A percentile compares a stretch with the other conserved stretches of the same genome.
These are phyloP conservation scores for Stegophylla sp. DNA, from an alignment of 2,888 invertebrate genomes.

Conservation along the genomic window DNA sequence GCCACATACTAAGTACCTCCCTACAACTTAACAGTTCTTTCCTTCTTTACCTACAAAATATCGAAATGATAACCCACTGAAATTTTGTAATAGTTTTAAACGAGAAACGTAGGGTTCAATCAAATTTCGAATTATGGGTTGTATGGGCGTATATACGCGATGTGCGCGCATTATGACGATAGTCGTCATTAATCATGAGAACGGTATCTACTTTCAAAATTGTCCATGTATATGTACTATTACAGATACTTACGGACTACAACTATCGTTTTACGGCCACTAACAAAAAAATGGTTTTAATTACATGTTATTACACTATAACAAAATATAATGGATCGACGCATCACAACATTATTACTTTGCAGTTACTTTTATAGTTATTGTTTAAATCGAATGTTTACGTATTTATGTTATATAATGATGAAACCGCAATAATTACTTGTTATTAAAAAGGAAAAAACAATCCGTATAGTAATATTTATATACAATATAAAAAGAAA, in stretches of 20 bases:
- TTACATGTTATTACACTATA: not conserved
- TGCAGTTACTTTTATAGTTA: not conserved
- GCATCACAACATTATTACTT: not conserved
- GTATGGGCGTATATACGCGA: too few species aligned
- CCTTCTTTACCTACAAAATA: too few species aligned
- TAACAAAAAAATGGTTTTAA: conserved; percentile 9
- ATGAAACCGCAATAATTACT: not conserved
- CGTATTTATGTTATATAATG: not conserved
- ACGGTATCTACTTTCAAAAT: too few species aligned
- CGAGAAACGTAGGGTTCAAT: too few species aligned
- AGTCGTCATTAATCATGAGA: too few species aligned
- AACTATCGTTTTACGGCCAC: not conserved
- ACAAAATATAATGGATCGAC: not conserved
- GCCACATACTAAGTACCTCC: too few species aligned
- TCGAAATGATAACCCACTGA: too few species aligned
- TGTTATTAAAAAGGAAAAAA: conserved; percentile 6
- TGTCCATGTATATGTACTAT: too few species aligned
- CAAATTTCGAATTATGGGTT: too few species aligned
- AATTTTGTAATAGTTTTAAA: too few species aligned
- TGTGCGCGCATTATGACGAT: too few species aligned
- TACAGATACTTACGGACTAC: not conserved
- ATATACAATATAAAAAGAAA: conserved; percentile 7
- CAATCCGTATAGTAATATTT: conserved; percentile 13
- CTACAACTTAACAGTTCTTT: too few species aligned
- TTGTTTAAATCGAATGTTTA: conserved; percentile 11